phyloP scores from a whole-genome alignment of 2,113 vertebrate genomes.

The Chelonoidis abingdonii region DNA sequence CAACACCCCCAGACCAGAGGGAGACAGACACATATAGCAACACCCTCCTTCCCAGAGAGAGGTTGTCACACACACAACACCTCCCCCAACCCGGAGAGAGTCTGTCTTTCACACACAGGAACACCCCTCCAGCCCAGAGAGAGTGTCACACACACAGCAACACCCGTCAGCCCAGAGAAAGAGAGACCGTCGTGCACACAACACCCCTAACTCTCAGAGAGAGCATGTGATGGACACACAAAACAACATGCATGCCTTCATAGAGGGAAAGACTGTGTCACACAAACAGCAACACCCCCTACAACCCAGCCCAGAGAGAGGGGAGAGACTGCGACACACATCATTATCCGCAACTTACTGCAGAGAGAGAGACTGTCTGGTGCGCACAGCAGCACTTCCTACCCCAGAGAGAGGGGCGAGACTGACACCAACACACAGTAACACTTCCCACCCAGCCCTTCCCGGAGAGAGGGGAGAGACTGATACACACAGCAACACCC shows the following conservation, averaged over 20 bases:
- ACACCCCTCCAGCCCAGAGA: no score
- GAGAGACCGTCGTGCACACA: rapidly evolving
- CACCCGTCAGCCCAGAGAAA: no score
- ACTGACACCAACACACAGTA: background rate
- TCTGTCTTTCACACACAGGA: no score
- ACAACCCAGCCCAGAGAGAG: rapidly evolving
- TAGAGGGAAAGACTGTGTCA: no score
- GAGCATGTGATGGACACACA: background rate
- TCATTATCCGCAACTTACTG: background rate
- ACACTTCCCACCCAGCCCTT: no score
- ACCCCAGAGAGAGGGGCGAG: background rate
- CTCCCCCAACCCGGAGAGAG: no score
- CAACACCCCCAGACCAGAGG: no score
- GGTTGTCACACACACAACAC: no score
- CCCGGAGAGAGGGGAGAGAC: no score
- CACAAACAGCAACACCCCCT: background rate
- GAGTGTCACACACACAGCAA: background rate
- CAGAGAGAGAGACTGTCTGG: rapidly evolving
- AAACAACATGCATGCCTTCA: rapidly evolving
- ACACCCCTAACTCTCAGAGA: background rate
- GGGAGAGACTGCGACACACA: background rate
- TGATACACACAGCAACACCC: background rate
- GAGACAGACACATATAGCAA: no score
- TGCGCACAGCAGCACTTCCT: background rate
- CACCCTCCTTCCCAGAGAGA: no score